Conservation (phyloP, 2,888 invertebrate genomes). For the Drosophila glabriapex region DNA sequence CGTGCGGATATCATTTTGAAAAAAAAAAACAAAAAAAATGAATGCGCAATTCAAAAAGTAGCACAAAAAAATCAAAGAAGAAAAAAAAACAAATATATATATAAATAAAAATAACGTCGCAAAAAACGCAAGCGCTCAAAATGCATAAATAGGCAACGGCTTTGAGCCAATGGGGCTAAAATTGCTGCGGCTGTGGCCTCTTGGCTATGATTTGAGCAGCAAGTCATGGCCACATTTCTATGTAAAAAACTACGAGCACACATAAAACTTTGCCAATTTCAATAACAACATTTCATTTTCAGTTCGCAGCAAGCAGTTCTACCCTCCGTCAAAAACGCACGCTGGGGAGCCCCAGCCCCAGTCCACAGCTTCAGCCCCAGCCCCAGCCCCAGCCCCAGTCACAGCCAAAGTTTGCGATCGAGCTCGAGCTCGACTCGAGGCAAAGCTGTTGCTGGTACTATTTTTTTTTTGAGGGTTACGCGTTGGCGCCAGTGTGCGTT, state of each 20-base stretch:
- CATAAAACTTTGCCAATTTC: conserved; percentile 80
- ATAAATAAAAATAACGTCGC: conserved; percentile 15
- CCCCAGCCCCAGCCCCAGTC: neutral
- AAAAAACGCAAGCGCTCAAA: conserved; percentile 53
- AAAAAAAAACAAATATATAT: conserved; percentile 12
- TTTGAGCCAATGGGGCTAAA: conserved; percentile 49
- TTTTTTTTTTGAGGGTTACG: conserved; percentile 26
- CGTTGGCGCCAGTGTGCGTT: conserved; percentile 77
- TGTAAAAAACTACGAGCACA: conserved; percentile 71
- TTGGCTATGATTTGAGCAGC: conserved; percentile 58
- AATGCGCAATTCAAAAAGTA: conserved; percentile 13
- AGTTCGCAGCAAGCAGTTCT: conserved; percentile 53
- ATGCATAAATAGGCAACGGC: conserved; percentile 75
- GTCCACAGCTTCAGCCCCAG: neutral
- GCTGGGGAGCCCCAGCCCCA: conserved; percentile 40
- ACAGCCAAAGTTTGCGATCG: conserved; percentile 52
- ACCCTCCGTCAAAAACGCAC: conserved; percentile 54
- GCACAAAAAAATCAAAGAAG: conserved; percentile 8
- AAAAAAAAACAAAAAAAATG: conserved; percentile 11
- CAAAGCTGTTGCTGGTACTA: conserved; percentile 46
- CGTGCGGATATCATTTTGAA: conserved; percentile 69
- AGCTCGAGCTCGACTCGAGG: conserved; percentile 11
- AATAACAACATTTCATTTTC: conserved; percentile 80
- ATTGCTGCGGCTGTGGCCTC: conserved; percentile 36
- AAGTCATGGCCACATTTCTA: conserved; percentile 78